Conservation (phyloP, 2,113 vertebrate species). For the Lanius collurio region DNA sequence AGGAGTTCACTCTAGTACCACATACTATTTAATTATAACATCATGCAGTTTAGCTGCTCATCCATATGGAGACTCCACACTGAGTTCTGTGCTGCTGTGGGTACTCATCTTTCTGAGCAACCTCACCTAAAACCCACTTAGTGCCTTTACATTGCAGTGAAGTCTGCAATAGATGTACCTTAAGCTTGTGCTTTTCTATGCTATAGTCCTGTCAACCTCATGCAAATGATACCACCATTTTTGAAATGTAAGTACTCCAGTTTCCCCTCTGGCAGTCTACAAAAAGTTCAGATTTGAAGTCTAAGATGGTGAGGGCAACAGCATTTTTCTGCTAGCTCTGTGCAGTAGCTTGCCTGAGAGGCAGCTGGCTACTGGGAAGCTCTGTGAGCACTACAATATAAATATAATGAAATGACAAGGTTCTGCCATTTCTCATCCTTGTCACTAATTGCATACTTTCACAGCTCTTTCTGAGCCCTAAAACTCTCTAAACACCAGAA, state of each 20-base stretch:
- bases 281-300: neutral
- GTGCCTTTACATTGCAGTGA: neutral
- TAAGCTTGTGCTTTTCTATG: neutral
- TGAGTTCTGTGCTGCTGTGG: neutral
- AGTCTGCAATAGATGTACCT: neutral
- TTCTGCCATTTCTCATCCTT: slow-evolving; percentile 19
- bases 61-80: slow-evolving; percentile 5
- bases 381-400: neutral
- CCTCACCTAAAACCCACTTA: neutral
- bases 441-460: slow-evolving; percentile 37
- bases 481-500: slow-evolving; percentile 38
- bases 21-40: slow-evolving; percentile 23
- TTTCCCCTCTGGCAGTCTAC: neutral
- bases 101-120: neutral
- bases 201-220: neutral
- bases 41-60: neutral
- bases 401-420: slow-evolving; percentile 3
- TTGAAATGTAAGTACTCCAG: neutral
- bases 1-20: neutral
- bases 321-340: neutral
- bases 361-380: neutral
- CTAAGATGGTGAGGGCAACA: neutral
- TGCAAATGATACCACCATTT: neutral
- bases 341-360: neutral
- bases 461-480: slow-evolving; percentile 3